phyloP scores from a whole-genome alignment of 2,797 vertebrate genomes.

The Sparidentex hasta region DNA sequence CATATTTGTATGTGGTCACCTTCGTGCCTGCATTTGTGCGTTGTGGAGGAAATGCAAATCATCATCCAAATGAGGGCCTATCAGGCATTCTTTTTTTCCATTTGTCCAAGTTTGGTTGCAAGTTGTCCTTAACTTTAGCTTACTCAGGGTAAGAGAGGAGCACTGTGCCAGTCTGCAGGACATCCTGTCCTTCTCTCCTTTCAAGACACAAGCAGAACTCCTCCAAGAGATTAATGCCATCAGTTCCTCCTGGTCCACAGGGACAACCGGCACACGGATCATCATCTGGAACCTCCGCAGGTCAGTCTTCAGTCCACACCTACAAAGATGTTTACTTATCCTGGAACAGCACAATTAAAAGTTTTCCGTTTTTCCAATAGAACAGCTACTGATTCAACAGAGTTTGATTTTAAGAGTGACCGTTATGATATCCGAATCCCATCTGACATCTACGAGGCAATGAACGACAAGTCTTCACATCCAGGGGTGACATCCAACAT shows the following conservation, averaged over 20 bases:
- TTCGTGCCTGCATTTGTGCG: too few relatives aligned
- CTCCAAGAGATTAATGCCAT: slow-evolving; percentile 89
- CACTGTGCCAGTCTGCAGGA: slow-evolving; percentile 89
- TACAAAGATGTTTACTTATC: neutral
- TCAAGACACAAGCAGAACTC: slow-evolving; percentile 86
- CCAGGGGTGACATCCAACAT: slow-evolving; percentile 81
- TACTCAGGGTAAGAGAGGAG: slow-evolving; percentile 67
- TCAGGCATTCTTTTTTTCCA: neutral
- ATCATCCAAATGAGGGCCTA: too few relatives aligned
- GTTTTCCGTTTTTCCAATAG: slow-evolving; percentile 56
- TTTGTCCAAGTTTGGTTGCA: neutral
- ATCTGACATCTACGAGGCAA: slow-evolving; percentile 85
- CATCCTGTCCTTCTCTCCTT: slow-evolving; percentile 90
- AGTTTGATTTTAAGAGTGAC: slow-evolving; percentile 93
- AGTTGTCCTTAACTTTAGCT: slow-evolving; percentile 68
- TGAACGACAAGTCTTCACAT: slow-evolving; percentile 79
- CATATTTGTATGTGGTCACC: too few relatives aligned
- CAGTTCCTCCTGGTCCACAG: slow-evolving; percentile 36
- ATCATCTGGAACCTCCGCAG: slow-evolving; percentile 96
- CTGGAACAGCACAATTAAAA: neutral
- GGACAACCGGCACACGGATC: slow-evolving; percentile 91
- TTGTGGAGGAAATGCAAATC: too few relatives aligned
- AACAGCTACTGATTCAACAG: slow-evolving; percentile 78
- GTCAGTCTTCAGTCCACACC: slow-evolving; percentile 69
- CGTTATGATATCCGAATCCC: slow-evolving; percentile 94